Evolutionary conservation across 2,888 invertebrate genomes (phyloP).

Genomic region (Phragmatobia fuliginosa): DNA sequence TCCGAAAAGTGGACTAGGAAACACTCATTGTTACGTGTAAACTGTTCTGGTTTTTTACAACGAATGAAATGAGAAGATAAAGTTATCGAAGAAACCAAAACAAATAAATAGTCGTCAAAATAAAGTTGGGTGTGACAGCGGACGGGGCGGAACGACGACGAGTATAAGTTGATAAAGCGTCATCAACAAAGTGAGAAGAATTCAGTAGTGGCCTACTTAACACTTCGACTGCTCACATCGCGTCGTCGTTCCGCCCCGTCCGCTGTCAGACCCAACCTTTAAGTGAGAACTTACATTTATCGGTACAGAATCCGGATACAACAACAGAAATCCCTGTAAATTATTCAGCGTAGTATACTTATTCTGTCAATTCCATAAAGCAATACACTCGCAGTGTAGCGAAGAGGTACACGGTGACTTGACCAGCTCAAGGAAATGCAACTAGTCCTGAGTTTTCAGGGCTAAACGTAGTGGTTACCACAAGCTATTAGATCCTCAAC

Average conservation of each 20-base stretch:
- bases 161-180: background rate
- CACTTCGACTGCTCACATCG: background rate
- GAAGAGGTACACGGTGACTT: background rate
- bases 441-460: background rate
- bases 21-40: background rate
- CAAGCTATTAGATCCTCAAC: background rate
- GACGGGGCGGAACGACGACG: background rate
- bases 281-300: background rate
- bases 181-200: background rate
- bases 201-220: background rate
- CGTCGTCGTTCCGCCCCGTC: background rate
- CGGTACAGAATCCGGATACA: background rate
- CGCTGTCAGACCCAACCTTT: background rate
- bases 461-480: background rate
- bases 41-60: background rate
- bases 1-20: background rate
- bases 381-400: background rate
- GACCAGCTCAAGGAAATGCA: background rate
- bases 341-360: constrained; percentile 1
- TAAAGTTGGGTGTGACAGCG: background rate
- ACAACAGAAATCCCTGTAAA: background rate
- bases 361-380: background rate
- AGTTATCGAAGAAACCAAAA: background rate
- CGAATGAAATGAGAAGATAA: background rate
- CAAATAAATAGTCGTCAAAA: background rate